Base-by-base conservation (phyloP, 1,140 invertebrate species). In the Apis florea region DNA sequence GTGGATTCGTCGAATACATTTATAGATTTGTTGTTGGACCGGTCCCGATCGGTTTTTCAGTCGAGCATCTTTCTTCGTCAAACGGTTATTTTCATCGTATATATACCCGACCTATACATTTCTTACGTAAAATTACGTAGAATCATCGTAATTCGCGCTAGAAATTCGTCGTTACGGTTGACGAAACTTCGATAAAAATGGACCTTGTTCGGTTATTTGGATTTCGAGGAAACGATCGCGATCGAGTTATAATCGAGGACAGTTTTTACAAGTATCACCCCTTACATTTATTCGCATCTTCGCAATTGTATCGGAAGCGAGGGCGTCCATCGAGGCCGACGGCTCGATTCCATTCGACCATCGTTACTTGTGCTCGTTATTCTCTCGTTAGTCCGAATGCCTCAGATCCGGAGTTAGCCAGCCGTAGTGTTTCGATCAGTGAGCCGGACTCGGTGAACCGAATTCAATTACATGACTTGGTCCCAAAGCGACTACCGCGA, bases 381-480 rank as follows among this genome's bases (percentile, higher is more conserved):
- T 87, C 83, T 88, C 83, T 88, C 87, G 87, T 88, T 88, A 88
- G 85, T 58, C 53, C 80, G 59, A 78, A 76, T 84, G 79, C 82
- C 72, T 54, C 58, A 74, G 79, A 73, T 85, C 79, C 79, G 80
- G 68, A 87, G 72, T 83, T 87, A 76, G 82, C 82, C 78, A 77
- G 83, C 74, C 78, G 87, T 87, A 84, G 86, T 85, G 89, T 90
- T 91, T 90, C 85, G 87, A 91, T 86, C 86, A 85, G 80, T 83
- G 89, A 85, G 61, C 82, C 69, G 82, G 82, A 85, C 84, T 88
- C 90, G 87, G 87, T 89, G 89, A 91, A 89, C 89, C 85, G 90
- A 90, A 91, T 91, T 91, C 85, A 90, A 91, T 91, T 90, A 91
- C 90, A 87, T 86, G 84, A 90, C 82, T 87, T 77, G 77, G 82